phyloP scores from a whole-genome alignment of 2,797 vertebrate species.

The Hapalemur alaotrensis region DNA sequence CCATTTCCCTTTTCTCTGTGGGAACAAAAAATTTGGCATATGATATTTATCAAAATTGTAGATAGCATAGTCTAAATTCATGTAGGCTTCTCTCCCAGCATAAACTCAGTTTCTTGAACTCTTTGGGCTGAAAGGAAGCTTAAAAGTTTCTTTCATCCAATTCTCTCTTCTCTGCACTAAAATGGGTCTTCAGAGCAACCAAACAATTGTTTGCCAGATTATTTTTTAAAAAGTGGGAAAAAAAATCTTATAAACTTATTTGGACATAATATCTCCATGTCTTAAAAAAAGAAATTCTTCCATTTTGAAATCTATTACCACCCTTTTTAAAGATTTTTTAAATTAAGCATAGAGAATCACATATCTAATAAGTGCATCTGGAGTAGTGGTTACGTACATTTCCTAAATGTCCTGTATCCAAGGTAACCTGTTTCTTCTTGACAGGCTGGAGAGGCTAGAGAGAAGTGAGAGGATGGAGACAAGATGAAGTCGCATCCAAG shows the following conservation, averaged over 20 bases:
- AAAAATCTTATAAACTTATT: not conserved
- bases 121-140: not conserved
- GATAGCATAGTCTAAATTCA: not conserved
- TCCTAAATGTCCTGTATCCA: conserved; percentile 67
- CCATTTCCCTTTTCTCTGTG: not conserved
- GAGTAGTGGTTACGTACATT: conserved; percentile 34
- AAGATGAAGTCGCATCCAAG: conserved; percentile 55
- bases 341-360: conserved; percentile 29
- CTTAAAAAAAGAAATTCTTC: not conserved
- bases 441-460: conserved; percentile 39
- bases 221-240: not conserved
- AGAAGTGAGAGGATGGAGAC: conserved; percentile 54
- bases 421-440: conserved; percentile 67
- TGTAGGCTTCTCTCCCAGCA: not conserved
- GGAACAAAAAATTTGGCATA: not conserved
- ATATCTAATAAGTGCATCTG: conserved; percentile 31
- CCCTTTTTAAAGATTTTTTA: conserved; percentile 17
- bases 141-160: not conserved
- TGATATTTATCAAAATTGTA: not conserved
- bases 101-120: not conserved
- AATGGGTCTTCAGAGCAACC: not conserved
- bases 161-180: conserved; percentile 7
- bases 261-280: not conserved
- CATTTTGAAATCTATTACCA: conserved; percentile 33
- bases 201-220: not conserved